Base-by-base conservation (phyloP, 2,113 vertebrate genomes). In the Rutilus rutilus region DNA sequence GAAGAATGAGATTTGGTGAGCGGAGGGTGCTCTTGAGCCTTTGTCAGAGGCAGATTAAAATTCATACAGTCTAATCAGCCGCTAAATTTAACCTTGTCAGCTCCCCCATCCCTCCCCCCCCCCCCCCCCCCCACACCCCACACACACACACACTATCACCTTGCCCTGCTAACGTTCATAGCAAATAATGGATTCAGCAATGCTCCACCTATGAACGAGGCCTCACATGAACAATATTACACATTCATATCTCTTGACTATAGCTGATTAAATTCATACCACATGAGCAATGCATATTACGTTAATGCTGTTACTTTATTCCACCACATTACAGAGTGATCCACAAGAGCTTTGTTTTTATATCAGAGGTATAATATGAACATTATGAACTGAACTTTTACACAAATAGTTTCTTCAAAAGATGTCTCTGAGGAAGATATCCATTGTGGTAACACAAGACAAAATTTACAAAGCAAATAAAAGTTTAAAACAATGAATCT, bases 31-130 rank as follows among this genome's bases (percentile, higher is more conserved):
- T 76, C 57, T 77, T 83, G 57, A 62, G 86, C 82, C 78, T 86
- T 86, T 78, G 64, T 86, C 77, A 85, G 77, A 74, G 45, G 52
- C 27, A 57, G 88, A 89, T 90, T 88, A 88, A 89, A 90, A 90
- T 86, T 81, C 78, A 88, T 88, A 86, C 82, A 85, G 78, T 62
- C 73, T 89, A 89, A 89, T 86, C 86, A 89, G 67, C 39, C 52
- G 52, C 83, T 88, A 90, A 85, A 89, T 89, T 85, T 89, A 90
- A 87, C 86, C 86, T 71, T 76, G 74, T 79, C 84, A 86, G n/a
- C 67, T 62, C 74, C 83, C 65, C 79, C 50, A 36, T 42, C 15
- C 33, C 30, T 2, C 2, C 30, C 30, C 76, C 74, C 83, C 64
- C 79, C 39, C 47, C 50, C 11, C 33, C 2, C 2, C 2, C 33